Evolutionary conservation across 2,113 vertebrate species (phyloP), one percentile per base, ranked within the genome.

Genomic region (Octodon degus): DNA sequence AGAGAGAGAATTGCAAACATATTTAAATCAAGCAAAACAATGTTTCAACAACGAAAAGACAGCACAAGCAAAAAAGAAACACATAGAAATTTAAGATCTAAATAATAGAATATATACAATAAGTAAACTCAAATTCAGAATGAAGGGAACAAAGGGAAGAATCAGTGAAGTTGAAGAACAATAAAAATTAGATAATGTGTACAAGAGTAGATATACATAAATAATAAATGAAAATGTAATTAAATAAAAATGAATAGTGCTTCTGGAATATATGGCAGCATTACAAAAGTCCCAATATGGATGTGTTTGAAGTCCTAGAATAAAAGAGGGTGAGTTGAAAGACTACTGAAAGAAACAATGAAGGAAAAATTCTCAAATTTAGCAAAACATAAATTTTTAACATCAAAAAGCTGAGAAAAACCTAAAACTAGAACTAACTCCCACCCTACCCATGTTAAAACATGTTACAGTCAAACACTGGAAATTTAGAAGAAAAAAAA

Each of bases 341-440:
- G 40, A 74, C 80, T 5, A 81, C 55, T 83, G 5, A 87, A 81
- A 91, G 47, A 95, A 93, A 85, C 50, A 76, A 68, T 70, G 0
- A 5, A 65, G 90, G 16, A 67, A 76, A 89, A 43, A 22, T 86
- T 86, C 27, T n/a, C 74, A 84, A n/a, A 90, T 63, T n/a, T 91
- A 53, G 9, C 3, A 62, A 94, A 91, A 12, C 17, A 90, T 79
- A 92, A 92, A 82, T 16, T 43, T 74, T 92, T 11, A 95, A 40
- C 80, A 80, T 94, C 55, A 67, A 97, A 47, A 89, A 93, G 43
- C 24, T 74, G 16, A 82, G 47, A 2, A 96, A 94, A 91, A 37
- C 37, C 40, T 79, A 63, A n/a, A 7, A 95, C 79, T 79, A 63
- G 7, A 7, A 95, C 79, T 9, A 89, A 62, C 17, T 24, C n/a